Base-by-base conservation (phyloP, 2,888 invertebrate species). In the Chironomus tentans region DNA sequence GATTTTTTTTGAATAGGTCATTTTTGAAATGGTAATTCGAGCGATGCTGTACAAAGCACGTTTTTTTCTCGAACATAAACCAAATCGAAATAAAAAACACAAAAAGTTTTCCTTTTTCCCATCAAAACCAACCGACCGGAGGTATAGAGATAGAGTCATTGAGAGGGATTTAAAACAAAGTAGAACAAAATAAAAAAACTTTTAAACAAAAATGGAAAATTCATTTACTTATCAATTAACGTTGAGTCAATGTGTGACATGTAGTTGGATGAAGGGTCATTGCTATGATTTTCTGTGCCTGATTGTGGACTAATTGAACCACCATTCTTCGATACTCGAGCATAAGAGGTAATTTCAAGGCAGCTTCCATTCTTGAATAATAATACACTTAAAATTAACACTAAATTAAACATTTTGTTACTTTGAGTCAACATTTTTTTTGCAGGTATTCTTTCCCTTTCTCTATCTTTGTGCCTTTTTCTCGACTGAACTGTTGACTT, bases 241-340 rank as follows among this genome's bases (percentile, higher is more conserved):
- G 38, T 38, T 46, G 69, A 68, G 10, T 18, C 24, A 13, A 13
- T 13, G 12, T 69, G n/a, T 69, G 69, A 38, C 24, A 18, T n/a
- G 5, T 24, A 38, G 65, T 24, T 24, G 12, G 18, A 22, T 68
- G 46, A 15, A 13, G 15, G 68, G 28, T 46, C 46, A 38, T 28
- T 38, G 46, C 1, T n/a, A n/a, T n/a, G n/a, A n/a, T n/a, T n/a
- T n/a, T n/a, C 24, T 12, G 61, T 70, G 3, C 22, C 68, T 68
- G 65, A 21, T 47, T 80, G 79, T 3, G 78, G 77, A 18, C 71
- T 76, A 24, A 70, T 76, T 22, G 70, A 22, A 76, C 78, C 68
- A 77, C 78, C n/a, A 81, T 81, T 62, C 78, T 79, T 13, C 78
- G 78, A 24, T 78, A 68, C 15, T 82, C 71, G 76, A 68, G 76